A percentile compares a stretch with the other conserved stretches of the same genome.
Evolutionary conservation across 2,888 invertebrate genomes (phyloP).

Genomic region (Cyclophora albipunctata): DNA sequence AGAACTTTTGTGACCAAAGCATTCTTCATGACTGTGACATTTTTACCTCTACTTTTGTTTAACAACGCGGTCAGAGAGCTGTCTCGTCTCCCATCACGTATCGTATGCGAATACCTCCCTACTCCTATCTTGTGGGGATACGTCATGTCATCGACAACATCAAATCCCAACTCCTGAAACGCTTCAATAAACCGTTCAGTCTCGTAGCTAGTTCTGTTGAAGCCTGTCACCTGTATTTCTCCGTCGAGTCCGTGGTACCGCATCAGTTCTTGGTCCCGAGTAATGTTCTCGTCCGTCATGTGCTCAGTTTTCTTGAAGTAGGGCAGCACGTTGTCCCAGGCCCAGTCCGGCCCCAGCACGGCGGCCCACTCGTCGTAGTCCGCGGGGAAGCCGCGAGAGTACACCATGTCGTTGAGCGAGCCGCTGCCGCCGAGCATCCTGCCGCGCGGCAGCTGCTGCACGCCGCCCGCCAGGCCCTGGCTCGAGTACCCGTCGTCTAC

Average conservation of each 20-base stretch:
- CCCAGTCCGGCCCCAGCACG: conserved; percentile 39
- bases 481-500: conserved; percentile 39
- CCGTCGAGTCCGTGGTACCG: conserved; percentile 42
- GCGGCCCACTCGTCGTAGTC: conserved; percentile 58
- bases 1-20: conserved; percentile 43
- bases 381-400: conserved; percentile 49
- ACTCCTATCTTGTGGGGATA: conserved; percentile 45
- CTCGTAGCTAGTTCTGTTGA: conserved; percentile 21
- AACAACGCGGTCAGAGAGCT: conserved; percentile 47
- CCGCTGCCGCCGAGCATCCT: conserved; percentile 57
- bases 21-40: conserved; percentile 41
- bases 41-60: conserved; percentile 31
- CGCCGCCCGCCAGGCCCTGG: conserved; percentile 39
- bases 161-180: conserved; percentile 45
- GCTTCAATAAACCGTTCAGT: conserved; percentile 40
- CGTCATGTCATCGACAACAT: conserved; percentile 55
- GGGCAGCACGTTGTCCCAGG: conserved; percentile 44
- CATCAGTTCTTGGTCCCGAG: conserved; percentile 37
- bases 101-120: conserved; percentile 55
- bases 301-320: conserved; percentile 57
- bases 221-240: conserved; percentile 50
- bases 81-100: conserved; percentile 41
- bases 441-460: conserved; percentile 50
- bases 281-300: conserved; percentile 47
- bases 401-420: conserved; percentile 59